Evolutionary conservation across 2,888 invertebrate genomes (phyloP).

Genomic region (Osmoderma eremita): DNA sequence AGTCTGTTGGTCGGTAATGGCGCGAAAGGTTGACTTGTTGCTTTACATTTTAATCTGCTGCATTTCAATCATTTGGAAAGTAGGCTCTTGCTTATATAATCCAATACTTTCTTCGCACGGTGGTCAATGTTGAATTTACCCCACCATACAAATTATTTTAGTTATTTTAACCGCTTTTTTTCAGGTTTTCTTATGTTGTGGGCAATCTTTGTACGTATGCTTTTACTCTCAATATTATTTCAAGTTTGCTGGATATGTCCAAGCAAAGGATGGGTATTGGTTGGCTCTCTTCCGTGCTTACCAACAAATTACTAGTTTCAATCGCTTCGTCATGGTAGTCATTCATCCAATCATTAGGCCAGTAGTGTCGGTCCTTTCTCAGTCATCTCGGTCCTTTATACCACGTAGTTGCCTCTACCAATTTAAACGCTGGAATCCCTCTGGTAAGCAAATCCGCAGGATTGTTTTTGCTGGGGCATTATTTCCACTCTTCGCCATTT

Average conservation of each 20-base stretch:
- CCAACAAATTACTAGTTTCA: too few relatives aligned
- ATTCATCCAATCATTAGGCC: not conserved
- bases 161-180: not conserved
- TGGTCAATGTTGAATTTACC: not conserved
- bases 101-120: not conserved
- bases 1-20: conserved; percentile 3
- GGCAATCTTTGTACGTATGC: not conserved
- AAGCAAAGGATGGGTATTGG: not conserved
- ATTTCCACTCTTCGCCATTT: not conserved
- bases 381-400: too few relatives aligned
- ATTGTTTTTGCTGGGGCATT: not conserved
- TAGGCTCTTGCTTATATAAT: not conserved
- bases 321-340: not conserved
- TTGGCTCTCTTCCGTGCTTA: not conserved
- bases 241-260: not conserved
- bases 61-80: not conserved
- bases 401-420: too few relatives aligned
- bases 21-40: conserved; percentile 11
- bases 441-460: conserved; percentile 1
- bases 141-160: not conserved
- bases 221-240: not conserved
- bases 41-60: not conserved
- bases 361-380: too few relatives aligned
- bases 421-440: not conserved
- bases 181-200: not conserved